These are phyloP conservation scores for Pseudois nayaur DNA, from an alignment of 2,113 vertebrate genomes.

Conservation along the genomic window DNA sequence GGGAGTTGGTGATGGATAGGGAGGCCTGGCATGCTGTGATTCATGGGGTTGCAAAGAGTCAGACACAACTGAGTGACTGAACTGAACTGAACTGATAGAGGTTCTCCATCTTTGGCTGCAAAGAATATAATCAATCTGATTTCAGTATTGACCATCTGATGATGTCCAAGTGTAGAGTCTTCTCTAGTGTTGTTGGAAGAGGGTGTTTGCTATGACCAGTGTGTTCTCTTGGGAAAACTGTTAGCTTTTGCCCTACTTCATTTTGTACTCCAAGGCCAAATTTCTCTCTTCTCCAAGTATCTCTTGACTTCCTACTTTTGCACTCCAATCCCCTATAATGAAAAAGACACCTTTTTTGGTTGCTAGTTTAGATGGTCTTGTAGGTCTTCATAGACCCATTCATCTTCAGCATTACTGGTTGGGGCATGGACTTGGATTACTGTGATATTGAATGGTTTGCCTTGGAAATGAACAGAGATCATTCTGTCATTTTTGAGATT, in stretches of 20 bases:
- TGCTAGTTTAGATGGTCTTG: background rate
- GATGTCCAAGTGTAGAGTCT: background rate
- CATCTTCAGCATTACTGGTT: background rate
- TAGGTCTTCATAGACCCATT: background rate
- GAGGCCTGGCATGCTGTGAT: too few relatives aligned
- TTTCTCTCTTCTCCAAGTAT: background rate
- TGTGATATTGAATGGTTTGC: background rate
- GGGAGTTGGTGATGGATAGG: too few relatives aligned
- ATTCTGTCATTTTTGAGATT: background rate
- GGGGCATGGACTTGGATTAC: background rate
- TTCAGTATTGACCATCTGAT: background rate
- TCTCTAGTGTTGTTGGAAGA: background rate
- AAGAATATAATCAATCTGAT: background rate
- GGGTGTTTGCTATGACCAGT: background rate
- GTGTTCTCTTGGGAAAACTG: background rate
- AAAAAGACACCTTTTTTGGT: background rate
- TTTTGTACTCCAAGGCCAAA: background rate
- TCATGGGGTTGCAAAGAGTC: too few relatives aligned
- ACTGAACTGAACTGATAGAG: background rate
- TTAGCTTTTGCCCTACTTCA: background rate
- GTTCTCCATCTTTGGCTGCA: background rate
- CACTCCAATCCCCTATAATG: background rate
- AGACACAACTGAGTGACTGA: too few relatives aligned
- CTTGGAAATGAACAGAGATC: background rate
- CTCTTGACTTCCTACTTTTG: background rate